These are phyloP conservation scores for Cacajao melanocephalus DNA, from an alignment of 2,797 vertebrate species.

Conservation along the genomic window DNA sequence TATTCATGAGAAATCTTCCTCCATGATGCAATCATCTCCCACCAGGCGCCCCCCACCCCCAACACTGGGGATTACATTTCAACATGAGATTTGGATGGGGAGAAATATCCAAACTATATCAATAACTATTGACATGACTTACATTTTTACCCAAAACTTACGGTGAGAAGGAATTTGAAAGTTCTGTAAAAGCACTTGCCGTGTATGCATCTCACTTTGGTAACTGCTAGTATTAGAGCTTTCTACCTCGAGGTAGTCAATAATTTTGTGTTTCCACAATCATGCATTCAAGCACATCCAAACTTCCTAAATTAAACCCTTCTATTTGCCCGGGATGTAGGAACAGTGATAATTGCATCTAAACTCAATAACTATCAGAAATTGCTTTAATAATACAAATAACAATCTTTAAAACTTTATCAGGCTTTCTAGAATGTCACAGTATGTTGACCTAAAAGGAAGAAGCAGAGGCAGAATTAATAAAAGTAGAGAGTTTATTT, in stretches of 20 bases:
- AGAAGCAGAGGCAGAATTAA: not conserved
- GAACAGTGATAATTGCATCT: not conserved
- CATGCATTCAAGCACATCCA: not conserved
- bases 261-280: not conserved
- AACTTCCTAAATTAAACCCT: not conserved
- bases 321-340: not conserved
- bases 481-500: not conserved
- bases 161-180: not conserved
- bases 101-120: not conserved
- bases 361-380: not conserved
- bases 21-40: not conserved
- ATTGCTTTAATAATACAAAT: not conserved
- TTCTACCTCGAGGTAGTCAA: not conserved
- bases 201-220: not conserved
- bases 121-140: not conserved
- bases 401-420: not conserved
- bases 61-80: not conserved
- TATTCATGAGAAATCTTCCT: not conserved
- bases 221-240: not conserved
- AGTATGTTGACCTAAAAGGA: not conserved
- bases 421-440: not conserved
- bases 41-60: not conserved
- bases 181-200: not conserved
- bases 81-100: not conserved
- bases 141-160: not conserved